Base-by-base conservation (phyloP, 2,888 invertebrate genomes). In the Apotomis capreana region DNA sequence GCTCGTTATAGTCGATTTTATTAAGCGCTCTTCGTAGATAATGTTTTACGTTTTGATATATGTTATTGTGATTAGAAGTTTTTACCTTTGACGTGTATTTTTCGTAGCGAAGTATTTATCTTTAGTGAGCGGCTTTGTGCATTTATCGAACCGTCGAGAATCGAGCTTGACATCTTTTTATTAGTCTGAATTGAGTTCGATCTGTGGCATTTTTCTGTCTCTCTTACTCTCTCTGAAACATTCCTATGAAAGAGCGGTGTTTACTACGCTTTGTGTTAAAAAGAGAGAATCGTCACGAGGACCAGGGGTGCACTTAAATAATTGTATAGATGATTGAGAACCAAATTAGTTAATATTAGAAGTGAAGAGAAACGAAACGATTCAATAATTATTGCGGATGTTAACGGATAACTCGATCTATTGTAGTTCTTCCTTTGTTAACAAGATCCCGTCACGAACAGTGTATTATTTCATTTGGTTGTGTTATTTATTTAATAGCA, bases 401-500 rank as follows among this genome's bases (percentile, higher is more conserved):
- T 69, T 73, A 68, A 68, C 63, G 8, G 59, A 36, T 64, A 46
- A 68, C 68, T 71, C 72, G 69, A 72, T 69, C 68, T 62, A 61
- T 74, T 74, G 55, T 64, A 64, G 63, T 75, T 74, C 15, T 49
- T 70, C 59, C 61, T 37, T 74, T 71, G 63, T 74, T 73, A 51
- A 71, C 54, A 79, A 78, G 80, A 79, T 85, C 83, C 83, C 82
- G 80, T 84, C 81, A 80, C 79, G 78, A 82, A 80, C 83, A 84
- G 83, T 86, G 84, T 85, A 83, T 87, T 86, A 86, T 87, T 86
- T 86, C 87, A 85, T 81, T 82, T 79, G 85, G 85, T 88, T 88
- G 88, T 88, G 86, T 86, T 87, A 86, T 84, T 84, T 84, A 83
- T 79, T 80, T 80, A 83, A 77, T 76, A 77, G 79, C 78, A 87